These are phyloP conservation scores for Acrossocheilus fasciatus DNA, from an alignment of 2,797 vertebrate genomes.

Conservation along the genomic window DNA sequence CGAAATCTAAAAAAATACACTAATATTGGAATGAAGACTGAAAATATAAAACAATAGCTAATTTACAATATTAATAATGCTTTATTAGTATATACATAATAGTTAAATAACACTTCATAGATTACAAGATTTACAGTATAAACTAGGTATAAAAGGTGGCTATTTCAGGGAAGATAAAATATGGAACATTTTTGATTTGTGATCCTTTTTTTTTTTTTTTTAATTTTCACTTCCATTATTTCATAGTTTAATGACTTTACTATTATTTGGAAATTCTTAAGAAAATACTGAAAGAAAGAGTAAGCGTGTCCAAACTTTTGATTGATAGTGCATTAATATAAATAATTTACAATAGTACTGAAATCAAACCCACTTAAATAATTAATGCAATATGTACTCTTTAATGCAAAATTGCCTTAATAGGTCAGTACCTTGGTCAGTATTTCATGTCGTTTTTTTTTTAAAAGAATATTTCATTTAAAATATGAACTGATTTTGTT, in stretches of 20 bases:
- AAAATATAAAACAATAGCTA: not conserved
- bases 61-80: not conserved
- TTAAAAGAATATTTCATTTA: not conserved
- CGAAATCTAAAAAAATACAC: not conserved
- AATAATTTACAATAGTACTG: not conserved
- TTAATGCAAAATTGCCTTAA: not conserved
- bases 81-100: not conserved
- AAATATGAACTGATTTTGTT: not conserved
- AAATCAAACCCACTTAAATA: not conserved
- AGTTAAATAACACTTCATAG: not conserved
- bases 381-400: not conserved
- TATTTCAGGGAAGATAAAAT: not conserved
- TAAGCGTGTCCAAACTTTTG: not conserved
- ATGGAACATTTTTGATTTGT: not conserved
- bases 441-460: not conserved
- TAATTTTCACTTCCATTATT: not conserved
- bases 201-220: not conserved
- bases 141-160: not conserved
- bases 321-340: not conserved
- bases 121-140: not conserved
- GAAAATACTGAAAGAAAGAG: not conserved
- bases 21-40: not conserved
- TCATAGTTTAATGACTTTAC: not conserved
- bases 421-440: not conserved
- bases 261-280: not conserved